Evolutionary conservation across 2,113 vertebrate genomes (phyloP).

Genomic region (Antennarius striatus): DNA sequence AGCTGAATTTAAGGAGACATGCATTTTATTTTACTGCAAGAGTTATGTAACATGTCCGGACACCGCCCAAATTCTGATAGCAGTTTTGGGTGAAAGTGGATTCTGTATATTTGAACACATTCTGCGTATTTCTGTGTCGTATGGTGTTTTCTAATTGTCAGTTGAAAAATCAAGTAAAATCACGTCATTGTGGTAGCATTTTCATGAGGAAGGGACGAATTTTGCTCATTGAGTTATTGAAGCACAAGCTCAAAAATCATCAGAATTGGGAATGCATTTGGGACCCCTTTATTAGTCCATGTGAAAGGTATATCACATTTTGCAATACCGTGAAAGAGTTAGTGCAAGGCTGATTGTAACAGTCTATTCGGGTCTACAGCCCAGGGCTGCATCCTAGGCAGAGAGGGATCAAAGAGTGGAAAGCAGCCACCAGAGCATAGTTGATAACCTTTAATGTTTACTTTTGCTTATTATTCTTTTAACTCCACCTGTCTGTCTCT

Average conservation of each 20-base stretch:
- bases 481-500: conserved; percentile 47
- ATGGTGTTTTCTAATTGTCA: conserved; percentile 32
- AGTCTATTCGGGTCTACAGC: conserved; percentile 51
- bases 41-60: conserved; percentile 38
- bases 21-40: neutral
- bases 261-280: conserved; percentile 47
- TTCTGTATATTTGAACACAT: conserved; percentile 43
- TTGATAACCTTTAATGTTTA: conserved; percentile 66
- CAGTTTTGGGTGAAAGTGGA: conserved; percentile 28
- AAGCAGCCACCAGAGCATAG: conserved; percentile 43
- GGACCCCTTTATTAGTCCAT: conserved; percentile 56
- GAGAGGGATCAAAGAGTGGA: conserved; percentile 62
- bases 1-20: conserved; percentile 33
- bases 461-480: conserved; percentile 58
- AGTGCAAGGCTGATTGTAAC: conserved; percentile 44
- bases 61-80: conserved; percentile 40
- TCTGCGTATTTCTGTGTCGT: conserved; percentile 25
- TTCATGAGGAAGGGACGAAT: neutral
- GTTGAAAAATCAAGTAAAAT: conserved; percentile 32
- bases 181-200: conserved; percentile 24
- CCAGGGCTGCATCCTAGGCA: conserved; percentile 59
- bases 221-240: conserved; percentile 44
- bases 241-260: conserved; percentile 52
- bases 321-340: conserved; percentile 65
- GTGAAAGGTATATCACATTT: conserved; percentile 53